Conservation (phyloP, 2,888 invertebrate genomes). For the Ormyrus nitidulus region DNA sequence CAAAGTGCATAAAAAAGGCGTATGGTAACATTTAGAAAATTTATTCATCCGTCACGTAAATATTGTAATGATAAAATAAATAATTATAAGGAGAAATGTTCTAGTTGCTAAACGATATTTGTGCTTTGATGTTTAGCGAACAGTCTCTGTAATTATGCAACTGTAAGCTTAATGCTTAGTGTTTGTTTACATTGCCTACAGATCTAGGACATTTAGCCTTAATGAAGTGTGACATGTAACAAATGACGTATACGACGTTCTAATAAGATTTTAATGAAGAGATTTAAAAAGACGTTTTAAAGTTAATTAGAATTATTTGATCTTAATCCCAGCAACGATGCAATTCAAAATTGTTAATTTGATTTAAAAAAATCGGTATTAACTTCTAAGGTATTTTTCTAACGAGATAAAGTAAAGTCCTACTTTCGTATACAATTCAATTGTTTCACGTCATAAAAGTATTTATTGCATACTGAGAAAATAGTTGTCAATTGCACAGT, state of each 20-base stretch:
- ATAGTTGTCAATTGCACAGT: not conserved
- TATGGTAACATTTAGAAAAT: conserved; percentile 39
- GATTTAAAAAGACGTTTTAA: too few species aligned
- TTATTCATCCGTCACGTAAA: conserved; percentile 6
- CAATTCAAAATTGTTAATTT: too few species aligned
- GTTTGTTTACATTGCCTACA: not conserved
- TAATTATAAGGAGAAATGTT: conserved; percentile 15
- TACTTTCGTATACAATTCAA: not conserved
- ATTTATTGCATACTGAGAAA: conserved; percentile 10
- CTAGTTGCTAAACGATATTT: not conserved
- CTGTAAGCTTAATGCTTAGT: not conserved
- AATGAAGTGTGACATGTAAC: not conserved
- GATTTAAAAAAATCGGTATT: too few species aligned
- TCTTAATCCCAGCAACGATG: too few species aligned
- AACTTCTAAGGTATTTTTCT: too few species aligned
- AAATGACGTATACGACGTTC: not conserved
- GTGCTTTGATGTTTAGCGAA: too few species aligned
- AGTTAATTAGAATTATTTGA: too few species aligned
- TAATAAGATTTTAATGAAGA: too few species aligned
- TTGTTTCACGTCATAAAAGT: too few species aligned
- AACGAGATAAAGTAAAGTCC: too few species aligned
- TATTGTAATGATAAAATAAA: too few species aligned
- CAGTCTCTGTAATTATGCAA: too few species aligned
- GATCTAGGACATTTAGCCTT: conserved; percentile 34
- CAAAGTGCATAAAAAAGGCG: conserved; percentile 20